Percentiles rank a stretch among this genome's conserved stretches.
phyloP scores from a whole-genome alignment of 2,113 vertebrate species.

The Hiodon tergisus region DNA sequence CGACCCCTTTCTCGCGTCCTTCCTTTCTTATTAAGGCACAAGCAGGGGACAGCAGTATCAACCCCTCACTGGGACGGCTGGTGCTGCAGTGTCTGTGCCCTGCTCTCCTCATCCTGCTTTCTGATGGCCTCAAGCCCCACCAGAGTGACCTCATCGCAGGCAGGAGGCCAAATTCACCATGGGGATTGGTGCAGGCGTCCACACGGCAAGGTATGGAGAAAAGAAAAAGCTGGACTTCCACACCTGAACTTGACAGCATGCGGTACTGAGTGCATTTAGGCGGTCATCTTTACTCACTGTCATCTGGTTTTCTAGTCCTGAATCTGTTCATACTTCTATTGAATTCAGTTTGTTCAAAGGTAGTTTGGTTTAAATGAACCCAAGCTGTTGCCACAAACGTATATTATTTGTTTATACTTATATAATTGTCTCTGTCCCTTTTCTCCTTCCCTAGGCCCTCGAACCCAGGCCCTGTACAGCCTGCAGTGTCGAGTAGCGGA shows the following conservation, averaged over 20 bases:
- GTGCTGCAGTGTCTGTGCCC: slow-evolving; percentile 87
- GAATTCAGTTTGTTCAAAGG: not conserved
- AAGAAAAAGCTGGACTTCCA: not conserved
- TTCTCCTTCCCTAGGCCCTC: slow-evolving; percentile 58
- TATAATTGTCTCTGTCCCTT: not conserved
- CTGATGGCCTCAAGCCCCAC: slow-evolving; percentile 84
- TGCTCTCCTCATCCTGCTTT: slow-evolving; percentile 75
- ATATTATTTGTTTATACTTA: not conserved
- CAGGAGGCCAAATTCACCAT: slow-evolving; percentile 80
- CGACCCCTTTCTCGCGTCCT: slow-evolving; percentile 5
- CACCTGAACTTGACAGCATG: not conserved
- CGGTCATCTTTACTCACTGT: not conserved
- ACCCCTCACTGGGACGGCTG: slow-evolving; percentile 81
- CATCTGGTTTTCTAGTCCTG: not conserved
- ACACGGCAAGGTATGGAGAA: slow-evolving; percentile 72
- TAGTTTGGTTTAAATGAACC: not conserved
- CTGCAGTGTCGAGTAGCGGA: slow-evolving; percentile 74
- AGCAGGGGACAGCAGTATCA: slow-evolving; percentile 86
- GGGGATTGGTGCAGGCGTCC: slow-evolving; percentile 85
- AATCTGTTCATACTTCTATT: no score
- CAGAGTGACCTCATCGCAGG: slow-evolving; percentile 91
- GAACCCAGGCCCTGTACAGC: slow-evolving; percentile 59
- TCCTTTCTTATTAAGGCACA: slow-evolving; percentile 66
- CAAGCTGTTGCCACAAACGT: not conserved
- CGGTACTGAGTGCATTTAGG: not conserved